Evolutionary conservation across 2,888 invertebrate species (phyloP), one percentile per base, ranked within the genome.

Genomic region (Yponomeuta malinellus): DNA sequence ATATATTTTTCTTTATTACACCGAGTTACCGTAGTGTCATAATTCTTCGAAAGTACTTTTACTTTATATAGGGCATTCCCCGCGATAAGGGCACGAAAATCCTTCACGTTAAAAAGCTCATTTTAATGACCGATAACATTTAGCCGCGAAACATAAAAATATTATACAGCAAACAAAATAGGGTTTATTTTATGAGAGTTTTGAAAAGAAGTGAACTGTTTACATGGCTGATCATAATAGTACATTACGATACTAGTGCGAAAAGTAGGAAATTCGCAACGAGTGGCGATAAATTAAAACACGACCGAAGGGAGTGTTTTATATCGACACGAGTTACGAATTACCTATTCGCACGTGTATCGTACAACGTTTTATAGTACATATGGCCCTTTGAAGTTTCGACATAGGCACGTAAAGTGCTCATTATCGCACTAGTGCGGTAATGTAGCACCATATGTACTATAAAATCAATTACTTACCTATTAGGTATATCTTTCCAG

Each of bases 61-160:
- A 81, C 82, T 84, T 84, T 81, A 83, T 83, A 78, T 81, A 82
- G 77, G 23, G 15, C 29, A 69, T 82, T 82, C 79, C 73, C 75
- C 72, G 76, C 75, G 82, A 87, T 87, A 87, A 83, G 76, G 73
- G 77, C 78, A 59, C 76, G 77, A 81, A 78, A 79, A 77, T 80
- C 80, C 76, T 76, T 78, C 78, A 76, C 80, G 81, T 83, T 86
- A 85, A 83, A 83, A 76, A 77, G 77, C 75, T 77, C 80, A 74
- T 82, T 85, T 43, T 83, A 81, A 85, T 83, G 81, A 76, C 81
- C 81, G 85, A 87, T 89, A 87, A 85, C 79, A 80, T 83, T 88
- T 83, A 79, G 81, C 80, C 76, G 80, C 86, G 86, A 85, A 82
- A 84, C 84, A 84, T 88, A 86, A 89, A 87, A 88, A 82, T 83